Evolutionary conservation across 2,113 vertebrate genomes (phyloP).

Genomic region (Anarrhichthys ocellatus): DNA sequence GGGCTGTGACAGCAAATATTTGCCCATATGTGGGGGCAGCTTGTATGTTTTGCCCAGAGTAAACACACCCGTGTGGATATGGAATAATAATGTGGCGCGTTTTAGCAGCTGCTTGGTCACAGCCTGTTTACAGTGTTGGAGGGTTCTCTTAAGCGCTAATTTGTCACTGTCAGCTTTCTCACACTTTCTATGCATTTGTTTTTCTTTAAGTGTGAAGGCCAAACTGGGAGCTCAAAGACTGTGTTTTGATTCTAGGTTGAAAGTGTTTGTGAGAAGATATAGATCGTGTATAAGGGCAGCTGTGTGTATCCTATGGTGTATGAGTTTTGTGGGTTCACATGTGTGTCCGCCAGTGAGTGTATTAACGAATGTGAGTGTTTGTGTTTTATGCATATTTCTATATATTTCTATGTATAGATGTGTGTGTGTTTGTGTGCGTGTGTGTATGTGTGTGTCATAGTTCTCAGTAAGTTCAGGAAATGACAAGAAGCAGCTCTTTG

Average conservation of each 20-base stretch:
- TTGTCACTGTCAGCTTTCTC: conserved; percentile 79
- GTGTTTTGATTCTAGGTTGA: conserved; percentile 57
- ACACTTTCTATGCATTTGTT: conserved; percentile 44
- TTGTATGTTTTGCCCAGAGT: conserved; percentile 73
- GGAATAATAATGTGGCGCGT: conserved; percentile 80
- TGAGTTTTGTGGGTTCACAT: conserved; percentile 15
- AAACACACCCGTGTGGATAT: conserved; percentile 76
- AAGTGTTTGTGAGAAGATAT: conserved; percentile 40
- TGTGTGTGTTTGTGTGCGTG: conserved; percentile 2
- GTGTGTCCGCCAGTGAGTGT: not conserved
- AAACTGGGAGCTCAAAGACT: conserved; percentile 31
- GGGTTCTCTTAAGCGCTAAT: conserved; percentile 78
- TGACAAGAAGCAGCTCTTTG: conserved; percentile 32
- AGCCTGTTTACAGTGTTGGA: conserved; percentile 77
- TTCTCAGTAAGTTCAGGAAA: conserved; percentile 39
- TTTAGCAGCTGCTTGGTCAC: conserved; percentile 77
- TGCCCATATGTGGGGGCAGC: conserved; percentile 75
- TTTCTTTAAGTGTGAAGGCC: not conserved
- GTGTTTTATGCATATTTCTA: conserved; percentile 14
- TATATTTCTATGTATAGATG: not conserved
- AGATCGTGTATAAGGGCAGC: conserved; percentile 27
- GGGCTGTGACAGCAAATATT: conserved; percentile 76
- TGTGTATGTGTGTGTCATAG: not conserved
- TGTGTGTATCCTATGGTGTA: conserved; percentile 9
- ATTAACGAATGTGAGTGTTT: not conserved